Base-by-base conservation (phyloP, 2,888 invertebrate genomes). In the Petrolisthes cinctipes region DNA sequence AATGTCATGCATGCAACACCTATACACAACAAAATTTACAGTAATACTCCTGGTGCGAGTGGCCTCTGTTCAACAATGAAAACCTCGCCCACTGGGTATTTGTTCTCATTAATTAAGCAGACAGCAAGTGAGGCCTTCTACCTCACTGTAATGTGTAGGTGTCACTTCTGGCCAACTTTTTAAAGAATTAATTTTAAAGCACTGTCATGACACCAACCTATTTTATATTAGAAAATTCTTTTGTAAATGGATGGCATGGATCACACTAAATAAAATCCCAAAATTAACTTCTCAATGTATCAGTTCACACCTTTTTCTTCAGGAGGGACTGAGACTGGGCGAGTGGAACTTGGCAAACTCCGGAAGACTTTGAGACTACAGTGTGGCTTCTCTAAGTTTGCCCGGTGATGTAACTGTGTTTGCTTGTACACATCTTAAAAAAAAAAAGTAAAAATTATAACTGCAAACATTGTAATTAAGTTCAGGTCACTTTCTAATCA, bases 1-100 rank as follows among this genome's bases (percentile, higher is more conserved):
- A 88, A 68, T 88, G 87, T 88, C 87, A 88, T 88, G 87, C 87
- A 88, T 88, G 87, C 87, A 84, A 88, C 87, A 88, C 84, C 87
- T 88, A 88, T 86, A 86, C 86, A 86, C 83, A 88, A 88, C 84
- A 84, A 73, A 84, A 83, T 83, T 71, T 71, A 78, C 76, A 78
- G 73, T 81, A 85, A 87, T 87, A 83, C 83, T 87, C 83, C 83
- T 87, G 86, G 83, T 87, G 83, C 83, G 57, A 76, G 51, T 80
- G 71, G 86, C 86, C 68, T 86, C 73, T 9, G 68, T 66, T 68
- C 23, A 51, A 53, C 53, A 66, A 85, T 78, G 79, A 66, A 51
- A 80, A 79, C 85, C 23, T 78, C 76, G 17, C 76, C 20, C 17
- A 76, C 14, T 7, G 37, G 76, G 14, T 17, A 53, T 37, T 54